These are phyloP conservation scores for Myrmecobius fasciatus DNA, from an alignment of 2,113 vertebrate species.

Conservation along the genomic window DNA sequence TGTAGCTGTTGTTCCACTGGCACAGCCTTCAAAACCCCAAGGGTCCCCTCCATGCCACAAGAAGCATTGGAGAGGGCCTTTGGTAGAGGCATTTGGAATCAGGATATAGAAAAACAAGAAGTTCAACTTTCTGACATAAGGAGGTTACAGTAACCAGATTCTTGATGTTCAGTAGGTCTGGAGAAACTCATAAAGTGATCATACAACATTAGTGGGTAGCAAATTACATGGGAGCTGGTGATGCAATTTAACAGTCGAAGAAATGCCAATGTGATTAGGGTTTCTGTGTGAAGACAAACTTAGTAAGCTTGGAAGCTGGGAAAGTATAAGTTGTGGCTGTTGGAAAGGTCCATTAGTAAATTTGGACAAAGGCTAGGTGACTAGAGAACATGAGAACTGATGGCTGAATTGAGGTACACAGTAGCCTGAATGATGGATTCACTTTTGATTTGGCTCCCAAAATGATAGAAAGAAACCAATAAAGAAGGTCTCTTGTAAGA, in stretches of 20 bases:
- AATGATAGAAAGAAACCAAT: neutral
- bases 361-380: neutral
- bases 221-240: constrained; percentile 4
- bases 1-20: neutral
- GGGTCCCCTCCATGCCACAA: constrained; percentile 6
- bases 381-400: neutral
- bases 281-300: neutral
- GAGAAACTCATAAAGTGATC: constrained; percentile 16
- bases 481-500: neutral
- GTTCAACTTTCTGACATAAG: constrained; percentile 37
- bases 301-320: neutral
- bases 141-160: constrained; percentile 16
- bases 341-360: neutral
- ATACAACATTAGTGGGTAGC: neutral
- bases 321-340: neutral
- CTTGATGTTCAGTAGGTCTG: neutral
- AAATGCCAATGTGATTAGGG: constrained; percentile 30
- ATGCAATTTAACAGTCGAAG: constrained; percentile 15
- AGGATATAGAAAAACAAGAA: constrained; percentile 27
- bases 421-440: neutral
- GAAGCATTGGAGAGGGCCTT: neutral
- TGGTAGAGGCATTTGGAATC: constrained; percentile 23
- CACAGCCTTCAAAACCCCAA: neutral
- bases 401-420: neutral
- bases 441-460: neutral